Evolutionary conservation across 2,888 invertebrate species (phyloP), one percentile per base, ranked within the genome.

Genomic region (Sesia apiformis): DNA sequence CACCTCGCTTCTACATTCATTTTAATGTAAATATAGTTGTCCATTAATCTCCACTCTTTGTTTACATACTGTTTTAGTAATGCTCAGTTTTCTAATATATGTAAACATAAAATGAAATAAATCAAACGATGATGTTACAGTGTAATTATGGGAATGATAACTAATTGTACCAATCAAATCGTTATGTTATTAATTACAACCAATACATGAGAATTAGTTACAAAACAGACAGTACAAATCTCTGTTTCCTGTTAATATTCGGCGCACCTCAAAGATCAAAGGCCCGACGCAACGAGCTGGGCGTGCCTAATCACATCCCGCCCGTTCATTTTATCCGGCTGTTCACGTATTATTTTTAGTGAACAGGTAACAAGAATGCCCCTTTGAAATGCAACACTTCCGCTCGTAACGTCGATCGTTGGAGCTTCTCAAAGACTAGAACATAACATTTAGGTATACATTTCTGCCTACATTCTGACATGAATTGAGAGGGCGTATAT

Each of bases 301-400:
- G 58, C 58, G 58, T 58, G 51, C 54, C 69, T 58, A 65, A 67
- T 64, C 70, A 60, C 62, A 60, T 63, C 63, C 65, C 61, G 57
- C 49, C 53, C 53, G 57, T 52, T 58, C 57, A 39, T 46, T 54
- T 60, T 61, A 57, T 58, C 60, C 62, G 59, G 52, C 51, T 53
- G 53, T 53, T 52, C 49, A 64, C 62, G 63, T 60, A 63, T 63
- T 85, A 84, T 86, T 78, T 85, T 83, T 85, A 83, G 81, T 74
- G 68, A 65, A 84, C 88, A 88, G 88, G 88, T 88, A 88, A 85
- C 85, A 81, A 83, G 85, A 86, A 86, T 85, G 84, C 82, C 70
- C 76, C 87, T 88, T 87, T 87, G 87, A 87, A 86, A 87, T 76
- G 70, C 73, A 74, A 87, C 81, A 86, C 86, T 88, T 88, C 87